These are phyloP conservation scores for Scaptodrosophila lebanonensis DNA, from an alignment of 1,140 invertebrate species.

Conservation along the genomic window DNA sequence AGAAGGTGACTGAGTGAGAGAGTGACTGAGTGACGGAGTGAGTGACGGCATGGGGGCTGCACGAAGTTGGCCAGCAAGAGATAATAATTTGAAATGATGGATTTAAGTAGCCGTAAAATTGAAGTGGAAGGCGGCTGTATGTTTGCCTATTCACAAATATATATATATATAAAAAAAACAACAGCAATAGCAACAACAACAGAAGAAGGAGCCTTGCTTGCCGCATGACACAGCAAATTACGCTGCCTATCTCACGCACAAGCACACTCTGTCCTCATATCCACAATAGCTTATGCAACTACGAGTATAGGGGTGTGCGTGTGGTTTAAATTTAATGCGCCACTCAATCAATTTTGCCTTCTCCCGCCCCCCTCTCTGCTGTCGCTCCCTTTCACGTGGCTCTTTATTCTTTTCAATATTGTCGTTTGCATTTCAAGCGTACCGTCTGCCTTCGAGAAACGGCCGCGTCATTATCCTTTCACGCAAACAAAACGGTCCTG, in stretches of 20 bases:
- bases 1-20: too few relatives aligned
- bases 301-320: slow-evolving; percentile 20
- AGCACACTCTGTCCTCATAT: too few relatives aligned
- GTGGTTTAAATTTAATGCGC: slow-evolving; percentile 65
- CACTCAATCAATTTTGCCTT: slow-evolving; percentile 60
- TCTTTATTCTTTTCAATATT: slow-evolving; percentile 41
- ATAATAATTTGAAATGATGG: slow-evolving; percentile 67
- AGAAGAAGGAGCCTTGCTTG: background rate
- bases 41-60: slow-evolving; percentile 47
- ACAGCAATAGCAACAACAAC: slow-evolving; percentile 4
- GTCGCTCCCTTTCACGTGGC: background rate
- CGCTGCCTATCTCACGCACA: too few relatives aligned
- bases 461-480: slow-evolving; percentile 61
- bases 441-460: slow-evolving; percentile 11
- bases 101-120: slow-evolving; percentile 60
- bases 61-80: slow-evolving; percentile 47
- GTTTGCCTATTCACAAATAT: too few relatives aligned
- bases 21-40: too few relatives aligned
- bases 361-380: background rate
- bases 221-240: too few relatives aligned
- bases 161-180: too few relatives aligned
- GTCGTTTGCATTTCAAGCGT: slow-evolving; percentile 43
- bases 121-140: slow-evolving; percentile 20
- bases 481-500: slow-evolving; percentile 30
- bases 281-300: background rate